Percentiles rank a stretch among this genome's conserved stretches.
These are phyloP conservation scores for Pseudochirops cupreus DNA, from an alignment of 2,797 vertebrate species.

Conservation along the genomic window DNA sequence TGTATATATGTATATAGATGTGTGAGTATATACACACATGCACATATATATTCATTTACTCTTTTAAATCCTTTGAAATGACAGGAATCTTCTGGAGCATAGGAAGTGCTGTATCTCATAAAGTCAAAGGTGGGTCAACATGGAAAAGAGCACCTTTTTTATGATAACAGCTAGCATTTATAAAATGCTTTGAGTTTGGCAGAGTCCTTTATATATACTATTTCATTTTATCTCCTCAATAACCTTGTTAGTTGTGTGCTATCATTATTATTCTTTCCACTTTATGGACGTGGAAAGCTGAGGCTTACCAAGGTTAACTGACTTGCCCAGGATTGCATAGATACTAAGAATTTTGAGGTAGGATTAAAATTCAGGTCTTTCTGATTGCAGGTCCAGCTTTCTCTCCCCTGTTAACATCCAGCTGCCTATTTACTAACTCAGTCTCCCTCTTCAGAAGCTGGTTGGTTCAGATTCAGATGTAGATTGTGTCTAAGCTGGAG, in stretches of 20 bases:
- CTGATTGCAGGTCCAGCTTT: neutral
- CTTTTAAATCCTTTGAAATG: neutral
- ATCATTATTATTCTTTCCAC: neutral
- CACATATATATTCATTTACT: neutral
- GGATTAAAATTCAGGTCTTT: neutral
- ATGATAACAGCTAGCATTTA: conserved; percentile 7
- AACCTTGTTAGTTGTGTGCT: conserved; percentile 28
- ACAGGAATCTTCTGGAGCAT: neutral
- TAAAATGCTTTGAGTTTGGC: neutral
- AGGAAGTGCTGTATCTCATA: neutral
- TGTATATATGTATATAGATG: too few relatives aligned
- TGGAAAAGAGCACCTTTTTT: neutral
- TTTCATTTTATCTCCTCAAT: conserved; percentile 31
- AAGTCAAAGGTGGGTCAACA: neutral
- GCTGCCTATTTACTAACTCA: neutral
- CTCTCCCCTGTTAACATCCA: neutral
- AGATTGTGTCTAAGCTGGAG: neutral
- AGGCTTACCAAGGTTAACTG: neutral
- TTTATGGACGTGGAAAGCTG: conserved; percentile 39
- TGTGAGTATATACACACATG: too few relatives aligned
- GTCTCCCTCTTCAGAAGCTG: neutral
- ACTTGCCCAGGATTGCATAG: neutral
- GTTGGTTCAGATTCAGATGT: neutral
- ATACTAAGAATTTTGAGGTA: conserved; percentile 1
- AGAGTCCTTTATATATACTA: neutral